These are phyloP conservation scores for Dascillus cervinus DNA, from an alignment of 2,888 invertebrate species.

Conservation along the genomic window DNA sequence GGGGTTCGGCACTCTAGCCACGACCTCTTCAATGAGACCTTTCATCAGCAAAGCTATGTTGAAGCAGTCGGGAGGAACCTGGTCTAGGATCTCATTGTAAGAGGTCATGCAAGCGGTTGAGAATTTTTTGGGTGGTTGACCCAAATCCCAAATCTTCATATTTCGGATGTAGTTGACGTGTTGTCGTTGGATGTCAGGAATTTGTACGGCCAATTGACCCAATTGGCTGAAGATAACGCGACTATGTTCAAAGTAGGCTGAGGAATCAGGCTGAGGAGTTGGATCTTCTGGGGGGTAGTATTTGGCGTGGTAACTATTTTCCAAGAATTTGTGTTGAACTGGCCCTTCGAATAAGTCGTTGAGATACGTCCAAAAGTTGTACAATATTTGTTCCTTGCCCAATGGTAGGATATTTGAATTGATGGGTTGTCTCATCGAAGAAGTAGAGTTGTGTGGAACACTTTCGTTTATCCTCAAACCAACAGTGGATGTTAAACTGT, in stretches of 20 bases:
- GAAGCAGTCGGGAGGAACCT: constrained; percentile 11
- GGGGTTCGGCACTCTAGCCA: constrained; percentile 1
- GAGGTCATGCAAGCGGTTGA: neutral
- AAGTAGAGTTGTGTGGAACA: neutral
- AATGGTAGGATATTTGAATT: neutral
- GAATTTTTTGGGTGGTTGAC: constrained; percentile 1
- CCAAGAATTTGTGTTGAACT: constrained; percentile 3
- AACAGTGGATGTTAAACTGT: neutral
- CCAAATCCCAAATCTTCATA: constrained; percentile 7
- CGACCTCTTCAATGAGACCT: constrained; percentile 8
- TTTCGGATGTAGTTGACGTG: constrained; percentile 9
- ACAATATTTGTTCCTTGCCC: neutral
- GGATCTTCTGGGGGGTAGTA: neutral
- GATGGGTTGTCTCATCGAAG: neutral
- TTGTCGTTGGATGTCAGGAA: constrained; percentile 3
- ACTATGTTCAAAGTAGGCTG: constrained; percentile 1
- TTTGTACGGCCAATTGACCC: constrained; percentile 1
- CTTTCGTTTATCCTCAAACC: neutral
- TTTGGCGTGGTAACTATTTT: constrained; percentile 6
- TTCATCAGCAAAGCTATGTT: constrained; percentile 6
- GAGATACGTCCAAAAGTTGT: constrained; percentile 9
- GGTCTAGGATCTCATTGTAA: constrained; percentile 8
- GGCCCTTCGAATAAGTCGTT: constrained; percentile 5
- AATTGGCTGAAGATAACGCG: constrained; percentile 2
- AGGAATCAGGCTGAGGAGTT: neutral